phyloP scores from a whole-genome alignment of 2,797 vertebrate species.

The Mormyrops boulengeri region DNA sequence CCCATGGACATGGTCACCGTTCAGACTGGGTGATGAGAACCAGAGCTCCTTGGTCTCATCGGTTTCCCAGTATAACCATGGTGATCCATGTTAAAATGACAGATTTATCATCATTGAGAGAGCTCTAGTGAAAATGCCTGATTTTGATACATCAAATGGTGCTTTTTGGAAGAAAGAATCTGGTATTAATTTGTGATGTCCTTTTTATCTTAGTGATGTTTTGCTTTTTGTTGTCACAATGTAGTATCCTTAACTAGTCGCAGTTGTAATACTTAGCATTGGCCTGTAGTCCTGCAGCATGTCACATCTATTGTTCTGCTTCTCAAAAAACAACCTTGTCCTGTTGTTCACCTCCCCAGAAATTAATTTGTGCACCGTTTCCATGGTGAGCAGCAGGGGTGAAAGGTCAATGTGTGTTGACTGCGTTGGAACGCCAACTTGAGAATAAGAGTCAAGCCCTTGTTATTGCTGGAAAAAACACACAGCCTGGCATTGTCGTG shows the following conservation, averaged over 20 bases:
- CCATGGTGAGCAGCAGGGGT: slow-evolving; percentile 45
- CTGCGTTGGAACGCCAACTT: slow-evolving; percentile 53
- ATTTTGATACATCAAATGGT: background rate
- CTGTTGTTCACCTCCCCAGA: slow-evolving; percentile 60
- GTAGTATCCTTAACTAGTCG: background rate
- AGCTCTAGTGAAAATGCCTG: background rate
- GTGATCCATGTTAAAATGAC: background rate
- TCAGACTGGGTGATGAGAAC: background rate
- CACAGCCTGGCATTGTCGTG: slow-evolving; percentile 54
- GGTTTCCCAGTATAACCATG: background rate
- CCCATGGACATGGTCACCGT: background rate
- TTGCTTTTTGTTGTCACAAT: background rate
- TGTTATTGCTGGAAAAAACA: slow-evolving; percentile 66
- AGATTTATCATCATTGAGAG: background rate
- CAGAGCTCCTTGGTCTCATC: background rate
- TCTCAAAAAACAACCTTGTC: slow-evolving; percentile 43
- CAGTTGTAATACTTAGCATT: slow-evolving; percentile 39
- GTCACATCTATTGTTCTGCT: slow-evolving; percentile 52
- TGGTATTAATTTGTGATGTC: background rate
- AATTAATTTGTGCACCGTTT: slow-evolving; percentile 45
- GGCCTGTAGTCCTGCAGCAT: slow-evolving; percentile 43
- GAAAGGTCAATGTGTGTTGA: slow-evolving; percentile 45
- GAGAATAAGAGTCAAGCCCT: slow-evolving; percentile 69
- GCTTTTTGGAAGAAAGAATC: background rate
- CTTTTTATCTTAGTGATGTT: background rate